Conservation (phyloP, 1,140 invertebrate species). For the roundworm (Caenorhabditis elegans) region WBcel235 BX284606.5:6268501-6269000, state of each 20-base stretch:
- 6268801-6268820: neutral
- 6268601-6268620: neutral
- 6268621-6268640: neutral
- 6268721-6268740: neutral
- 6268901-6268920: too few species aligned
- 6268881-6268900: too few species aligned
- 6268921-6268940: too few species aligned
- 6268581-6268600: neutral
- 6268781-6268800: slow-evolving; percentile 64
- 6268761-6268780: neutral
- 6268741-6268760: neutral
- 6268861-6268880: too few species aligned
- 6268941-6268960: too few species aligned
- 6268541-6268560: too few species aligned
- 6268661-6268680: neutral
- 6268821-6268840: too few species aligned
- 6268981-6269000: too few species aligned
- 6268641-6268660: neutral
- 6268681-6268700: neutral
- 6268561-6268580: too few species aligned
- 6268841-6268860: too few species aligned
- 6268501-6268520: neutral
- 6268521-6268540: too few species aligned
- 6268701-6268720: neutral
- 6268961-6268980: too few species aligned